These are phyloP conservation scores for Chelonoidis abingdonii DNA, from an alignment of 2,113 vertebrate genomes.

Conservation along the genomic window DNA sequence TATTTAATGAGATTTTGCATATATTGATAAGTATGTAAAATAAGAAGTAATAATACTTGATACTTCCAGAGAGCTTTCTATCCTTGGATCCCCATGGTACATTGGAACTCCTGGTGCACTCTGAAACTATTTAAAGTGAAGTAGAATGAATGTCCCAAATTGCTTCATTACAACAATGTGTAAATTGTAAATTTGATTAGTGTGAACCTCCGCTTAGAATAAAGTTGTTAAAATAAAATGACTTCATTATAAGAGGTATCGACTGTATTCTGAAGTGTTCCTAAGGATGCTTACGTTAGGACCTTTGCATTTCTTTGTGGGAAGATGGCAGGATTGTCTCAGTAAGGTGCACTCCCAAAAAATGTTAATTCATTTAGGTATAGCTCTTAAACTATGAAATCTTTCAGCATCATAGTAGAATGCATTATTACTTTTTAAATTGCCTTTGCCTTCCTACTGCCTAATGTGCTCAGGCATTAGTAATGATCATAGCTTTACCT, in stretches of 20 bases:
- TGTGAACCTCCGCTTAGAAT: not conserved
- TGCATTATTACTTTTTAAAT: not conserved
- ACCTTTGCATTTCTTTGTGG: not conserved
- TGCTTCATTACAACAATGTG: not conserved
- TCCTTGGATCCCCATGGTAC: not conserved
- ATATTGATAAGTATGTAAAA: not conserved
- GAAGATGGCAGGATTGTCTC: not conserved
- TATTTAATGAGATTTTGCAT: not conserved
- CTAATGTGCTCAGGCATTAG: not conserved
- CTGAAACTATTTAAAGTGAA: not conserved
- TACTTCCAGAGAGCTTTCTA: not conserved
- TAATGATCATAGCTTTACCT: not conserved
- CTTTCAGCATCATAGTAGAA: not conserved
- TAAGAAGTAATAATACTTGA: not conserved
- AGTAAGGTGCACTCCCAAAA: not conserved
- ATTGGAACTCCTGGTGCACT: not conserved
- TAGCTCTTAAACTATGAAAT: not conserved
- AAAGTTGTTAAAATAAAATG: not conserved
- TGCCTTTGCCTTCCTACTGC: not conserved
- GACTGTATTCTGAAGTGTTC: not conserved
- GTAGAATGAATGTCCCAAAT: not conserved
- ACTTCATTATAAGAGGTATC: not conserved
- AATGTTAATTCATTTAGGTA: rapidly evolving
- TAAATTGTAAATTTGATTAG: not conserved
- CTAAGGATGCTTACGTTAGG: not conserved